Conservation (phyloP, 2,888 invertebrate genomes). For the Diarsia brunnea region DNA sequence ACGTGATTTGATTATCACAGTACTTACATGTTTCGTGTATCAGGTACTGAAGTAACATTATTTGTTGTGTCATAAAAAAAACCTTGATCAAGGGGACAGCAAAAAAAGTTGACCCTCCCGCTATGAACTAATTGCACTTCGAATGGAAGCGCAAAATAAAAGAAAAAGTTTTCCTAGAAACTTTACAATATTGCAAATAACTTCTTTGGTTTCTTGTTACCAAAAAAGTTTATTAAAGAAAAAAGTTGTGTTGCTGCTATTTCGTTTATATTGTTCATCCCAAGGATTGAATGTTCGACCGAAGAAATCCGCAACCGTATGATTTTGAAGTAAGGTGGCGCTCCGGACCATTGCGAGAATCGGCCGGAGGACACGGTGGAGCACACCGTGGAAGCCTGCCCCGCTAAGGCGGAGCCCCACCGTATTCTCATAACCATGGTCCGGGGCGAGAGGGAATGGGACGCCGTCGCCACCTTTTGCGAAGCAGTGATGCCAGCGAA, state of each 20-base stretch:
- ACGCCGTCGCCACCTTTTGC: too few species aligned
- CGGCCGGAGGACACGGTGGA: too few species aligned
- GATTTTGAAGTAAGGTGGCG: too few species aligned
- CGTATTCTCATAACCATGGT: too few species aligned
- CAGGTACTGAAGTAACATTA: background rate
- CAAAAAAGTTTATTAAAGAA: background rate
- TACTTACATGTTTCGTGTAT: background rate
- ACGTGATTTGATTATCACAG: background rate
- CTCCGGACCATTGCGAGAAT: too few species aligned
- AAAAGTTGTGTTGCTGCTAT: background rate
- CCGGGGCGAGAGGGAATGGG: too few species aligned
- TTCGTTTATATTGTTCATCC: conserved; percentile 28
- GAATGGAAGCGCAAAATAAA: background rate
- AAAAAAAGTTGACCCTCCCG: background rate
- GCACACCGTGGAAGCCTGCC: too few species aligned
- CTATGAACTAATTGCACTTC: conserved; percentile 17
- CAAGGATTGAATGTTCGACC: too few species aligned
- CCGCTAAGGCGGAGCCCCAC: too few species aligned
- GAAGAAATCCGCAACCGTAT: too few species aligned
- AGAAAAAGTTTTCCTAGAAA: background rate
- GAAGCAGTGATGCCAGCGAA: too few species aligned
- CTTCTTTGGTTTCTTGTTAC: conserved; percentile 6
- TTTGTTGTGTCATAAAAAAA: background rate
- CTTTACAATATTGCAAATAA: conserved; percentile 2
- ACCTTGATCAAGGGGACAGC: background rate